Evolutionary conservation across 1,140 invertebrate species (phyloP).

Genomic region (Aphidius ervi): DNA sequence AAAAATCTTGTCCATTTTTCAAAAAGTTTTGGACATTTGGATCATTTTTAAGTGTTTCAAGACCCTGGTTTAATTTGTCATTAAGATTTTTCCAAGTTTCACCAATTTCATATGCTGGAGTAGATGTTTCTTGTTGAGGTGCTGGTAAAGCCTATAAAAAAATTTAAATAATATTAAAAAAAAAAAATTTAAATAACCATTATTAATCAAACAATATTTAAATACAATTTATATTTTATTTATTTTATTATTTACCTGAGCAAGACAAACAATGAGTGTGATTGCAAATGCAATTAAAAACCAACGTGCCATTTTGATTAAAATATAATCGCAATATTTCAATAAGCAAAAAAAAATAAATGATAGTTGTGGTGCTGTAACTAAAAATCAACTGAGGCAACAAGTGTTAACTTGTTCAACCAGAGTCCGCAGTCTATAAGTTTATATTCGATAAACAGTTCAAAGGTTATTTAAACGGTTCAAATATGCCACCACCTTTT

Average conservation of each 20-base stretch:
- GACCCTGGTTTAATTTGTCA: constrained; percentile 15
- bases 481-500: too few relatives aligned
- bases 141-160: constrained; percentile 19
- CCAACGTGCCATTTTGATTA: constrained; percentile 27
- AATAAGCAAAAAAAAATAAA: neutral
- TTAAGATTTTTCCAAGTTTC: constrained; percentile 15
- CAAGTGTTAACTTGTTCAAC: constrained; percentile 7
- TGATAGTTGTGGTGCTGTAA: neutral
- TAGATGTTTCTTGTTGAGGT: constrained; percentile 1
- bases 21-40: neutral
- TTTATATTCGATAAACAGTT: constrained; percentile 1
- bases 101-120: constrained; percentile 5
- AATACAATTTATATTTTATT: neutral
- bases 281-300: constrained; percentile 22
- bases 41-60: constrained; percentile 20
- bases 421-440: neutral
- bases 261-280: constrained; percentile 17
- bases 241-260: constrained; percentile 26
- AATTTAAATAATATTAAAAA: neutral
- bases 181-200: neutral
- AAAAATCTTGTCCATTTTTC: constrained; percentile 14
- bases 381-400: constrained; percentile 1
- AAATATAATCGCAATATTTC: neutral
- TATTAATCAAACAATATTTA: neutral
- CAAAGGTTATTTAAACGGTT: neutral